Evolutionary conservation across 1,140 invertebrate species (phyloP), one percentile per base, ranked within the genome.

Genomic region (Odontomachus brunneus): DNA sequence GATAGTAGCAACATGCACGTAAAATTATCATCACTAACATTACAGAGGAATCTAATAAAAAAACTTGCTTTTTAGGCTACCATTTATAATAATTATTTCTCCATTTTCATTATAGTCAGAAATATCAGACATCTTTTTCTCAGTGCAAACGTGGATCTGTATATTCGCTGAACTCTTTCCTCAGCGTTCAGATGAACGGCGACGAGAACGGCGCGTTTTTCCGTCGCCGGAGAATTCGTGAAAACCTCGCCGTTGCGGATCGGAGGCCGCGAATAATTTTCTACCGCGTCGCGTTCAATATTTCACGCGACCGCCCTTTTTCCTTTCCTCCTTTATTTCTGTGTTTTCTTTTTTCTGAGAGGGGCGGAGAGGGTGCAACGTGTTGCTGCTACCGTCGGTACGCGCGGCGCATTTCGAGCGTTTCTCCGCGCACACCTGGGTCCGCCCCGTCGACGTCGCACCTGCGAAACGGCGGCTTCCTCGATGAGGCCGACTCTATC

Each of bases 161-260:
- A 17, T 69, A 5, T 12, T 11, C 29, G 29, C 5, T 0, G 22
- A 48, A 19, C n/a, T 62, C 44, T 19, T 19, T 17, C 17, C 29
- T n/a, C n/a, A n/a, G 29, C 15, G 49, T 65, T 38, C 24, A 15
- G 26, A 75, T 51, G 57, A 44, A n/a, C 60, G n/a, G n/a, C n/a
- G n/a, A 4, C 38, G 38, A 44, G 38, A 44, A 44, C 38, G 38
- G 26, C 9, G 26, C 66, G 44, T 53, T 55, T 53, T 38, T 15
- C 19, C 4, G 24, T 19, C 17, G 9, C 3, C 38, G 4, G 24
- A 7, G n/a, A 38, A 14, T 51, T 66, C 53, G 15, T 9, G 7
- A 22, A 63, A 49, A 62, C 19, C 12, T 9, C 4, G 22, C 24
- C 11, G 24, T 76, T 15, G 24, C 60, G n/a, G n/a, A n/a, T 59